These are phyloP conservation scores for Zapornia atra DNA, from an alignment of 2,113 vertebrate species.

Conservation along the genomic window DNA sequence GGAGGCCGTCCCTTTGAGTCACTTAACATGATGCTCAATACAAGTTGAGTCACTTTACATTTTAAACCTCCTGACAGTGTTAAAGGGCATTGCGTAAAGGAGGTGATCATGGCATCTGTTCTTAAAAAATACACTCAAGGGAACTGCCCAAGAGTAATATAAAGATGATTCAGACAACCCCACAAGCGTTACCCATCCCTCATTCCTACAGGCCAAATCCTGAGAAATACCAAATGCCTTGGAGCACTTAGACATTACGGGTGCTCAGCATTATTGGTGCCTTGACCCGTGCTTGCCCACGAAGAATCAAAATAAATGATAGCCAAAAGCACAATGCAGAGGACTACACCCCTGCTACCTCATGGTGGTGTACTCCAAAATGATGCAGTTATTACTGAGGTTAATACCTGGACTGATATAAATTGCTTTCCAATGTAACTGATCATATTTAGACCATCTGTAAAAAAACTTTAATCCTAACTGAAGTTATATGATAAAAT, in stretches of 20 bases:
- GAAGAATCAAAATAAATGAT: neutral
- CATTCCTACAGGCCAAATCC: neutral
- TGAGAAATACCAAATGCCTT: neutral
- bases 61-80: neutral
- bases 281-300: neutral
- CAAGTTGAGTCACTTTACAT: neutral
- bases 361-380: neutral
- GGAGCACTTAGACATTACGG: neutral
- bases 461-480: neutral
- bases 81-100: neutral
- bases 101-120: neutral
- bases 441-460: neutral
- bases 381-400: neutral
- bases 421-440: neutral
- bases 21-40: neutral
- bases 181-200: neutral
- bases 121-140: neutral
- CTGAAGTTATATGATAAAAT: neutral
- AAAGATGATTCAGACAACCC: neutral
- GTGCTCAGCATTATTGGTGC: neutral
- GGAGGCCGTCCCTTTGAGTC: neutral
- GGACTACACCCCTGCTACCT: neutral
- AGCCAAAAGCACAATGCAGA: neutral
- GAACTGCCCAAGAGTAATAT: neutral
- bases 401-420: neutral